phyloP scores from a whole-genome alignment of 2,797 vertebrate genomes.

The Hafferia zeledoni region DNA sequence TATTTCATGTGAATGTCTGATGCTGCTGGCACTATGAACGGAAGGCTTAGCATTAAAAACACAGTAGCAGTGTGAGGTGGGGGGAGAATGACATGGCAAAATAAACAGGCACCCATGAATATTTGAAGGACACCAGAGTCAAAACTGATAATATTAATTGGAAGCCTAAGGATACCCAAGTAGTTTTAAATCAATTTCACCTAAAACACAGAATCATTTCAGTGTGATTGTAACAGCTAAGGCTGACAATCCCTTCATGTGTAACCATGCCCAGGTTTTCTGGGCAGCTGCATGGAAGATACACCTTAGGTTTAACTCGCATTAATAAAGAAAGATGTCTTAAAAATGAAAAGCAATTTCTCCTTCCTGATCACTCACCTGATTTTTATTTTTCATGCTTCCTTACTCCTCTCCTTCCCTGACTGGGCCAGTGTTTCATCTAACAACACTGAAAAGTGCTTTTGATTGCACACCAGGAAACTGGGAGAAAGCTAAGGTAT shows the following conservation, averaged over 20 bases:
- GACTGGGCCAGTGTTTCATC: not conserved
- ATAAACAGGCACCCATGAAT: not conserved
- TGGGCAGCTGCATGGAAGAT: not conserved
- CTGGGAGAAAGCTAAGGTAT: not conserved
- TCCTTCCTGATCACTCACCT: not conserved
- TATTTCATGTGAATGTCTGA: not conserved
- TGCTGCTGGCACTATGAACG: not conserved
- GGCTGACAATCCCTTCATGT: not conserved
- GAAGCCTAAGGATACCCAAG: not conserved
- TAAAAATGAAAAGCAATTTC: not conserved
- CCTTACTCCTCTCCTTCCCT: not conserved
- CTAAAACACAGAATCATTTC: not conserved
- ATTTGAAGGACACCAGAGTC: conserved; percentile 30
- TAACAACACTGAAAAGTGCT: not conserved
- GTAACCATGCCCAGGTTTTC: not conserved
- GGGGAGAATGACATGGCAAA: not conserved
- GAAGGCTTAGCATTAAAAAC: conserved; percentile 21
- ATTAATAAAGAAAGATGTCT: not conserved
- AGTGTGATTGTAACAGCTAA: not conserved
- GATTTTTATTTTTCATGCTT: not conserved
- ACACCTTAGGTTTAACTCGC: not conserved
- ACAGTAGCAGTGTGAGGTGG: not conserved
- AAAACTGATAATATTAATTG: not conserved
- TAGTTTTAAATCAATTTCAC: not conserved
- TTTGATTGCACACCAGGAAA: not conserved